Conservation (phyloP, 2,113 vertebrate species). For the Phalacrocorax aristotelis region DNA sequence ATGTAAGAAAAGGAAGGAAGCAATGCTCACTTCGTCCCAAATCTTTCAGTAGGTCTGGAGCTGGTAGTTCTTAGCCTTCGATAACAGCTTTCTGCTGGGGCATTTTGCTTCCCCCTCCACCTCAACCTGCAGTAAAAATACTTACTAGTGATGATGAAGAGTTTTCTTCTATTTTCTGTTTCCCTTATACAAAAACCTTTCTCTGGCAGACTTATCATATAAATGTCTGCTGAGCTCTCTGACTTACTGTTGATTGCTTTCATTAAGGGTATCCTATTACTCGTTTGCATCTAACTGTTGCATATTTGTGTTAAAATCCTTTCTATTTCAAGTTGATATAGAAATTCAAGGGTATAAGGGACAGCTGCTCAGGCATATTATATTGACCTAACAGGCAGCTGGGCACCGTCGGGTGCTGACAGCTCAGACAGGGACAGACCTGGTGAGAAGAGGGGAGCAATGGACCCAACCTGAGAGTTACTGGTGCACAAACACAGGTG, state of each 20-base stretch:
- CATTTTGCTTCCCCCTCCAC: neutral
- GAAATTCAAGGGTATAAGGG: neutral
- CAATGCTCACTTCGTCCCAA: neutral
- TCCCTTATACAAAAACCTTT: neutral
- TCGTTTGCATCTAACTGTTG: neutral
- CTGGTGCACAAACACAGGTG: neutral
- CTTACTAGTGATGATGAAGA: neutral
- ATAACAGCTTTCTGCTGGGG: neutral
- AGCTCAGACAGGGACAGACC: neutral
- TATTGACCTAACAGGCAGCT: neutral
- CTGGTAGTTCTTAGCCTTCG: neutral
- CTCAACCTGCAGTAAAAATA: neutral
- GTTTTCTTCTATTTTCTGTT: neutral
- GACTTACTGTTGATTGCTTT: neutral
- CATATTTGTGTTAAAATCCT: neutral
- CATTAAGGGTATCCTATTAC: neutral
- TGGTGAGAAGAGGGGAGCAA: neutral
- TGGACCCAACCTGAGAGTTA: neutral
- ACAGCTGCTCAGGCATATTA: neutral
- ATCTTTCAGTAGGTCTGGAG: neutral
- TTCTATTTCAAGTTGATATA: neutral
- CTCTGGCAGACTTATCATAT: neutral
- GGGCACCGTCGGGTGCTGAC: neutral
- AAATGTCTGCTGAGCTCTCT: neutral
- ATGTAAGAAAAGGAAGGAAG: neutral